phyloP scores from a whole-genome alignment of 2,888 invertebrate genomes.

The Tipula vernalis region DNA sequence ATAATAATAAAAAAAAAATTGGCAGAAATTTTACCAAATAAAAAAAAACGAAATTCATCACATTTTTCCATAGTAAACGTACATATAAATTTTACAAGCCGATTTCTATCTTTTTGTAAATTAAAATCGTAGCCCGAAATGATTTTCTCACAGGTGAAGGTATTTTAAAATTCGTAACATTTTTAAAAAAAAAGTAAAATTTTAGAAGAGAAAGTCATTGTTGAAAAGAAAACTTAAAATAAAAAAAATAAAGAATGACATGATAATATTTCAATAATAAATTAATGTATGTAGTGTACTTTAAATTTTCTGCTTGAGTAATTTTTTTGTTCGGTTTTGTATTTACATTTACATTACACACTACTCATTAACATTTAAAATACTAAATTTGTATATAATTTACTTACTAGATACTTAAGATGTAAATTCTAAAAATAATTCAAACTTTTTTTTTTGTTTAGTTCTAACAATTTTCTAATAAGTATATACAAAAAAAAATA shows the following conservation, averaged over 20 bases:
- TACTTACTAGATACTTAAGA: not conserved
- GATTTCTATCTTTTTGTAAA: not conserved
- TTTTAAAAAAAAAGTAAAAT: not conserved
- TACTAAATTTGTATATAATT: not conserved
- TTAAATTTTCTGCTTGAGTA: not conserved
- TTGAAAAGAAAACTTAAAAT: not conserved
- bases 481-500: not conserved
- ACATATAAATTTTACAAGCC: not conserved
- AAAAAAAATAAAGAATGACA: not conserved
- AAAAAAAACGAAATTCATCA: not conserved
- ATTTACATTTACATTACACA: not conserved
- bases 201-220: conserved; percentile 8
- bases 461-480: not conserved
- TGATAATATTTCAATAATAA: not conserved
- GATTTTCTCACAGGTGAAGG: conserved; percentile 10
- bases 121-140: not conserved
- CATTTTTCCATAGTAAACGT: not conserved
- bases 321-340: not conserved
- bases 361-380: not conserved
- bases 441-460: not conserved
- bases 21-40: not conserved
- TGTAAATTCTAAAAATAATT: not conserved
- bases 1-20: not conserved
- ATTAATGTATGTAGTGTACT: not conserved
- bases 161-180: not conserved